Evolutionary conservation across 2,797 vertebrate genomes (phyloP), one percentile per base, ranked within the genome.

Genomic region (Ceyx erithaca): DNA sequence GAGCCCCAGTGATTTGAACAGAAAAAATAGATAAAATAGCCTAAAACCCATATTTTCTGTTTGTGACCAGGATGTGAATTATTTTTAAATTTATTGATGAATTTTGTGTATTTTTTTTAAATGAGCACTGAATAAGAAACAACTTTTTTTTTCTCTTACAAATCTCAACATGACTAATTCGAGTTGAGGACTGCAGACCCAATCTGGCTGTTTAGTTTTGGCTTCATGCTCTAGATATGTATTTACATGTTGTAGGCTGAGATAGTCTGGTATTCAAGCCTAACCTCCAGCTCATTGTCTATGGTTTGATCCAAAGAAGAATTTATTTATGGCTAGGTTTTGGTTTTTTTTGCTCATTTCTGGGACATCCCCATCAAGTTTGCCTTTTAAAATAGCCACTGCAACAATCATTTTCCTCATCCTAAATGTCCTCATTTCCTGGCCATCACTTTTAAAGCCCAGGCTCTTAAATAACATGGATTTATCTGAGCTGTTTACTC

Each of bases 181-280:
- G 37, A 64, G 8, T 45, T 72, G 46, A 87, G 18, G 14, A 62
- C 59, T 93, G 23, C 80, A 58, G 64, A 51, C 4, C 0, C 58
- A 67, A 59, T 72, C 71, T 72, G 10, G 10, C 55, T 90, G 2
- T 55, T 28, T 33, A 25, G 78, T 59, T 89, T 76, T 70, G 82
- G 84, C 78, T 87, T 86, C 75, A 87, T 8, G 10, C 30, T 35
- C 10, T 6, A 76, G 67, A 62, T 88, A 48, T 31, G 78, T 81
- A 93, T 90, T 90, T 94, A 87, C 75, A 69, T 67, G 78, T 81
- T 87, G 35, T 13, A 89, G 35, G 43, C 31, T 26, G 55, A 79
- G 79, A 71, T 57, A 84, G 59, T 59, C 58, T 87, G 67, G 43
- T 86, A 35, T 90, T 93, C 70, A 71, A 75, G n/a, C 30, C 67